Evolutionary conservation across 2,888 invertebrate species (phyloP).

Genomic region (Stramonita haemastoma): DNA sequence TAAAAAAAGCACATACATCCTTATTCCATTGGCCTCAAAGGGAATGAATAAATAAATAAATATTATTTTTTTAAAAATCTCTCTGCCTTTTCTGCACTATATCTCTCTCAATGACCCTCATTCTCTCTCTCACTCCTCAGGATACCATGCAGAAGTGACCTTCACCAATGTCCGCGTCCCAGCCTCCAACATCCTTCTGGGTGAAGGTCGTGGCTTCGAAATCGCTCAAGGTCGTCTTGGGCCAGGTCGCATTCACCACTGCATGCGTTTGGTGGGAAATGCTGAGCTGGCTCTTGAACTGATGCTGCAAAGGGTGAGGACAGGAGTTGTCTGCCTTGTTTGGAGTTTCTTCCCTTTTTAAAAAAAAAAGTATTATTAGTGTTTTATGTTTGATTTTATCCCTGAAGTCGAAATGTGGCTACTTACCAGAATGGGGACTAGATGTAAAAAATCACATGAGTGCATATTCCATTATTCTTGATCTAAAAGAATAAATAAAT

Average conservation of each 20-base stretch:
- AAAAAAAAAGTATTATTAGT: neutral
- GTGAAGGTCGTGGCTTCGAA: conserved; percentile 79
- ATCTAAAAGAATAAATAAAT: no score
- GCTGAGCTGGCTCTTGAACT: conserved; percentile 77
- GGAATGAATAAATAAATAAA: no score
- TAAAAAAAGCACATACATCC: no score
- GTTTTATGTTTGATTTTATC: neutral
- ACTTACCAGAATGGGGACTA: no score
- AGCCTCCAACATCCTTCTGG: conserved; percentile 76
- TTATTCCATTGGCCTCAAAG: no score
- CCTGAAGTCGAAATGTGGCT: no score
- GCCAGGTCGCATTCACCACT: conserved; percentile 79
- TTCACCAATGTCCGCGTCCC: conserved; percentile 79
- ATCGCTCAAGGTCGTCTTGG: conserved; percentile 80
- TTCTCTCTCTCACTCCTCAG: conserved; percentile 60
- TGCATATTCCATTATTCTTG: no score
- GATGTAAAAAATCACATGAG: no score
- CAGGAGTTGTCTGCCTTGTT: no score
- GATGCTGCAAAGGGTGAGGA: conserved; percentile 75
- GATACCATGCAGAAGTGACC: conserved; percentile 78
- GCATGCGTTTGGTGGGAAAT: conserved; percentile 79
- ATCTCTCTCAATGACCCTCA: neutral
- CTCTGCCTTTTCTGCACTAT: neutral
- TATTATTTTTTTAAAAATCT: no score
- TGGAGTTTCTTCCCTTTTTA: no score